These are phyloP conservation scores for Mus spicilegus DNA, from an alignment of 2,113 vertebrate genomes.

Conservation along the genomic window DNA sequence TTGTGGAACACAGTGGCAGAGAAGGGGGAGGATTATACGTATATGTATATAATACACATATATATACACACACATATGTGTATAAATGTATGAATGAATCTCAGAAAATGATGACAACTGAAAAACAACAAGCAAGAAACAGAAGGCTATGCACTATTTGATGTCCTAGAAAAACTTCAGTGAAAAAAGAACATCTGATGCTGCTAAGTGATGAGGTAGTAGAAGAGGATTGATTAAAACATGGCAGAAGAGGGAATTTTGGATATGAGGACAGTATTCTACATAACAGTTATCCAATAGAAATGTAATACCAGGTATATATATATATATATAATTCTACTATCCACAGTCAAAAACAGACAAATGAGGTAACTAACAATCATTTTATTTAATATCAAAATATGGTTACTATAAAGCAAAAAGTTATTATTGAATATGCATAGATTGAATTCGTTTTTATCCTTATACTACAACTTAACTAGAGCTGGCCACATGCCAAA, in stretches of 20 bases:
- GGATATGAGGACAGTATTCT: neutral
- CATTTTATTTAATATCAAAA: slow-evolving; percentile 36
- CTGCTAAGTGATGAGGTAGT: neutral
- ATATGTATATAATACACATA: no score
- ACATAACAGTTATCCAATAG: neutral
- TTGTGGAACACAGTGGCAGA: neutral
- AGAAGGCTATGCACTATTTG: neutral
- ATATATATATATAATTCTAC: no score
- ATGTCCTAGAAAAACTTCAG: neutral
- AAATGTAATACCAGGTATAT: neutral
- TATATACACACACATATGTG: neutral
- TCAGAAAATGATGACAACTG: neutral
- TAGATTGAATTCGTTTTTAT: neutral
- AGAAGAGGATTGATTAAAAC: neutral
- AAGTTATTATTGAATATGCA: neutral
- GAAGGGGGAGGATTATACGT: neutral
- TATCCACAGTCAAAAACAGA: slow-evolving; percentile 5
- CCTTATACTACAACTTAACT: neutral
- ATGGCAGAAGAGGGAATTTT: neutral
- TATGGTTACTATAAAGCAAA: neutral
- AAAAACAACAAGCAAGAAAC: neutral
- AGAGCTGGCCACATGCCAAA: neutral
- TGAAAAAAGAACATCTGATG: neutral
- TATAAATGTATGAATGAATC: neutral
- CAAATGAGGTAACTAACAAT: neutral